These are phyloP conservation scores for Schizaphis graminum DNA, from an alignment of 2,888 invertebrate species.

Conservation along the genomic window DNA sequence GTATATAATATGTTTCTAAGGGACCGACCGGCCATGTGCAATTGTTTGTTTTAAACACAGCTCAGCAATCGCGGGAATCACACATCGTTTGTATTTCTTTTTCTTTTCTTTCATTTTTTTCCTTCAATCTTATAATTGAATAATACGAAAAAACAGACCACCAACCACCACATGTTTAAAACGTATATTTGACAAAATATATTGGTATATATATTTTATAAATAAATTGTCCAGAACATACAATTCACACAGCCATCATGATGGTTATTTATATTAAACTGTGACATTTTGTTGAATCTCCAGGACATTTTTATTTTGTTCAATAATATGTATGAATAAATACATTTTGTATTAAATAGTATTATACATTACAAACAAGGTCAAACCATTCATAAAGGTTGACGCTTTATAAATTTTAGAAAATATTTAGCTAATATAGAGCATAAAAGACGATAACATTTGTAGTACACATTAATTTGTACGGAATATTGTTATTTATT, in stretches of 20 bases:
- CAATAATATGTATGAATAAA: background rate
- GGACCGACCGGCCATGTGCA: slow-evolving; percentile 64
- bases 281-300: slow-evolving; percentile 5
- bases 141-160: slow-evolving; percentile 63
- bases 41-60: slow-evolving; percentile 63
- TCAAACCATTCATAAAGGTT: background rate
- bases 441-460: background rate
- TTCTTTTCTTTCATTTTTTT: slow-evolving; percentile 40
- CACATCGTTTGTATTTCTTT: slow-evolving; percentile 59
- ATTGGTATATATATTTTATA: slow-evolving; percentile 48
- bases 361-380: background rate
- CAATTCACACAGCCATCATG: slow-evolving; percentile 39
- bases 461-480: background rate
- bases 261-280: background rate
- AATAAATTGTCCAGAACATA: slow-evolving; percentile 52
- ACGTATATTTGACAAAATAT: slow-evolving; percentile 46
- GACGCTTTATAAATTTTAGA: background rate
- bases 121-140: slow-evolving; percentile 54
- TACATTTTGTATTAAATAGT: background rate
- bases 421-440: background rate
- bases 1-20: slow-evolving; percentile 45
- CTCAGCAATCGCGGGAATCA: slow-evolving; percentile 62
- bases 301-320: background rate
- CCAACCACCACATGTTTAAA: slow-evolving; percentile 59
- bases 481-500: background rate